Evolutionary conservation across 2,113 vertebrate genomes (phyloP).

Genomic region (Mustela lutreola): DNA sequence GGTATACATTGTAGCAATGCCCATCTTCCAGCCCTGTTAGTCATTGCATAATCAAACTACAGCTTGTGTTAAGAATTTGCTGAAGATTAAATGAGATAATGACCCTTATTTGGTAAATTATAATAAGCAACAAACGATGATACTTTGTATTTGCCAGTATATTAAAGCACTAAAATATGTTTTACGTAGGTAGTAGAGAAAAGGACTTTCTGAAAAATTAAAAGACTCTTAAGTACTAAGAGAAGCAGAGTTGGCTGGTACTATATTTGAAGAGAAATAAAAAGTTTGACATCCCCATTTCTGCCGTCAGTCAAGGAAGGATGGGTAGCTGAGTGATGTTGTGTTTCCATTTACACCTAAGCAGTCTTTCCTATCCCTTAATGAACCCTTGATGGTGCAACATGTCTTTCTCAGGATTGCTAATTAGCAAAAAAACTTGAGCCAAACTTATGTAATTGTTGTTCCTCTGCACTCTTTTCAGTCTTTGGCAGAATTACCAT

Average conservation of each 20-base stretch:
- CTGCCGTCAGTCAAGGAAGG: conserved; percentile 40
- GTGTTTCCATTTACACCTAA: conserved; percentile 58
- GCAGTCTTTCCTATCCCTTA: conserved; percentile 58
- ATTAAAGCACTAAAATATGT: conserved; percentile 52
- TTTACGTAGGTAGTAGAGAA: background rate
- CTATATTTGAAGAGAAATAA: conserved; percentile 51
- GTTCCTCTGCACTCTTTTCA: conserved; percentile 14
- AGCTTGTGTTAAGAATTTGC: conserved; percentile 14
- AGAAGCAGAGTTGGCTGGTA: conserved; percentile 4
- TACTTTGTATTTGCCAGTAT: conserved; percentile 38
- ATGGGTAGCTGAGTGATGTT: conserved; percentile 49
- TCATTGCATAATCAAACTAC: background rate
- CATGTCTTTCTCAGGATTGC: conserved; percentile 48
- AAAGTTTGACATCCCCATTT: conserved; percentile 35
- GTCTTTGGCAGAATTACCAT: background rate
- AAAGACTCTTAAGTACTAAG: conserved; percentile 41
- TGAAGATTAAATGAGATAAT: background rate
- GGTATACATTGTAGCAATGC: background rate
- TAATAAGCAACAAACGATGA: conserved; percentile 58
- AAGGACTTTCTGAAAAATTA: conserved; percentile 38
- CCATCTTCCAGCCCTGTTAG: conserved; percentile 1
- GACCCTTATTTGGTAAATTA: conserved; percentile 39
- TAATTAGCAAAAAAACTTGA: conserved; percentile 68
- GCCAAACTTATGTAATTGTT: conserved; percentile 57
- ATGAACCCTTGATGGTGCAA: conserved; percentile 55